phyloP scores from a whole-genome alignment of 1,140 invertebrate genomes.

The Philotrypesis tridentata region DNA sequence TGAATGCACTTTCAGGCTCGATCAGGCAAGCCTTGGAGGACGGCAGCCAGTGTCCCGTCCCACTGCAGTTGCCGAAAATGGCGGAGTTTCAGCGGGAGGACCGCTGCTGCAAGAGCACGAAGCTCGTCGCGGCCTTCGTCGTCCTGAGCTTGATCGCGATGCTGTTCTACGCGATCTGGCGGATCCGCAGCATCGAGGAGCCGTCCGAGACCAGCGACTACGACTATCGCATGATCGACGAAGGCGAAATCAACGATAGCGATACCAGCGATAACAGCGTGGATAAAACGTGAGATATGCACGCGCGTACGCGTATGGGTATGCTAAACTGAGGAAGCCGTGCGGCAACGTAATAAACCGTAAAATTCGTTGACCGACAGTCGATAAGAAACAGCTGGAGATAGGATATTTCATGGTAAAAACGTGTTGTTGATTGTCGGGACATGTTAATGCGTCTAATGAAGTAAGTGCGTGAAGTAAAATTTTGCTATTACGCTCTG shows the following conservation, averaged over 20 bases:
- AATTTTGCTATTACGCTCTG: too few relatives aligned
- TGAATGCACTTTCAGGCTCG: constrained; percentile 10
- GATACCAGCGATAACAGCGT: background rate
- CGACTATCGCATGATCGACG: constrained; percentile 26
- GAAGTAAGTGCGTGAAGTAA: too few relatives aligned
- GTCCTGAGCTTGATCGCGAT: constrained; percentile 5
- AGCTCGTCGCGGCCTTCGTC: background rate
- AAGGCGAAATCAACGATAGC: background rate
- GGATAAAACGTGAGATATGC: background rate
- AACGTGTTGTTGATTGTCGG: too few relatives aligned
- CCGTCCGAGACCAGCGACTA: constrained; percentile 6
- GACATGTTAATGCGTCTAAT: too few relatives aligned
- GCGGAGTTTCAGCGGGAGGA: background rate
- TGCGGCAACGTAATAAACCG: too few relatives aligned
- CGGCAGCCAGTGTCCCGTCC: background rate
- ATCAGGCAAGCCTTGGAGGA: constrained; percentile 26
- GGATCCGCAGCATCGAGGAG: constrained; percentile 24
- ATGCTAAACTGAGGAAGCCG: too few relatives aligned
- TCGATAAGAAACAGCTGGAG: too few relatives aligned
- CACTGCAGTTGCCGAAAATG: background rate
- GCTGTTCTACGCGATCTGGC: constrained; percentile 30
- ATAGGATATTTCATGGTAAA: too few relatives aligned
- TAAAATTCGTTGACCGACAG: too few relatives aligned
- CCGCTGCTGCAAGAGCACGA: background rate
- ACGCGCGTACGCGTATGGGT: too few relatives aligned